phyloP scores from a whole-genome alignment of 2,113 vertebrate species.

The Nothoprocta pentlandii region DNA sequence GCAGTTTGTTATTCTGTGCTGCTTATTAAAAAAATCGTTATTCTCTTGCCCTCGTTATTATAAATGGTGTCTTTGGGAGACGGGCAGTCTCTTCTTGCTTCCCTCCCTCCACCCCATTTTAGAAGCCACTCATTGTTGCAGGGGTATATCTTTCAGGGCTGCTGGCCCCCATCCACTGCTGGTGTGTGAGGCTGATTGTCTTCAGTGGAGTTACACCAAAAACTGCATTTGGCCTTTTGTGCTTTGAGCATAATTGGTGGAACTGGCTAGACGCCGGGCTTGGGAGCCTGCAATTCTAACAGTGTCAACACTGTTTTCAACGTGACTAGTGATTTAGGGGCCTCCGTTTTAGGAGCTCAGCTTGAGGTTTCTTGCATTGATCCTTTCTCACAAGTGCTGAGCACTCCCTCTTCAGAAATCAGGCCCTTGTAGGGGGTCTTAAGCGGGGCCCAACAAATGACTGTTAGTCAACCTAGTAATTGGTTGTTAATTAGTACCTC shows the following conservation, averaged over 20 bases:
- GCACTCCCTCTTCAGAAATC: background rate
- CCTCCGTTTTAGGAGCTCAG: background rate
- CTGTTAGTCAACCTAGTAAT: background rate
- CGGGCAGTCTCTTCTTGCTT: constrained; percentile 48
- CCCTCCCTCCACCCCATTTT: constrained; percentile 33
- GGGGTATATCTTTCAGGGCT: constrained; percentile 21
- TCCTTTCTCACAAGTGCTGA: background rate
- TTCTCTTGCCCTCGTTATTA: constrained; percentile 16
- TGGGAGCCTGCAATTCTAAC: background rate
- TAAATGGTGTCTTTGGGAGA: background rate
- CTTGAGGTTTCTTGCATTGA: background rate
- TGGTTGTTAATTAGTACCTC: background rate
- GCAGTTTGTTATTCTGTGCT: background rate
- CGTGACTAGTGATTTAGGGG: background rate
- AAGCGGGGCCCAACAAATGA: background rate
- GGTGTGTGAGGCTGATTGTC: constrained; percentile 42
- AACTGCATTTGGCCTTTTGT: constrained; percentile 52
- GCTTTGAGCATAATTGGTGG: constrained; percentile 56
- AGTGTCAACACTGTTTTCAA: background rate
- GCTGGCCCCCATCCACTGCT: constrained; percentile 48
- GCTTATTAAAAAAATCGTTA: constrained; percentile 10
- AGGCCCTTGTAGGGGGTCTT: background rate
- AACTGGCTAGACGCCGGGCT: background rate
- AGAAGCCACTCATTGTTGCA: constrained; percentile 53
- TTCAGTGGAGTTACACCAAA: constrained; percentile 40